These are phyloP conservation scores for Sinocyclocheilus maitianheensis DNA, from an alignment of 2,113 vertebrate species.

Conservation along the genomic window DNA sequence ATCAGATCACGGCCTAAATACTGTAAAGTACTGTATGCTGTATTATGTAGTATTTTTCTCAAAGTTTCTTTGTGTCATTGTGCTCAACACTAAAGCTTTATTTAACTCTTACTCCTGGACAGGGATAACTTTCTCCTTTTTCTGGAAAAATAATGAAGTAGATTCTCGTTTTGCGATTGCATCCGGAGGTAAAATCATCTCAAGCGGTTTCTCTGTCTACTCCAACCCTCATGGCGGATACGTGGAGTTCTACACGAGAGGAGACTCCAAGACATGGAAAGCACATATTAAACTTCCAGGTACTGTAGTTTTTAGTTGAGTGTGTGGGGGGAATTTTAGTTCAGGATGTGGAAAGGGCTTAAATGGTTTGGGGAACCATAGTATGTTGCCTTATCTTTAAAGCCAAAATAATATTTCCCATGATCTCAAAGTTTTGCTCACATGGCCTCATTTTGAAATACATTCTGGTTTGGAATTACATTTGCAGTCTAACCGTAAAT, in stretches of 20 bases:
- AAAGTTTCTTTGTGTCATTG: neutral
- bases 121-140: conserved; percentile 97
- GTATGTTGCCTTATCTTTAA: neutral
- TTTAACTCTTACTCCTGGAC: conserved; percentile 32
- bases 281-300: conserved; percentile 87
- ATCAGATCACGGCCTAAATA: neutral
- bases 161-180: conserved; percentile 73
- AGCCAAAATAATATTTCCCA: conserved; percentile 19
- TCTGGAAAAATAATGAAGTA: conserved; percentile 89
- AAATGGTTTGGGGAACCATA: neutral
- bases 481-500: conserved; percentile 51
- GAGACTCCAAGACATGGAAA: conserved; percentile 85
- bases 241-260: conserved; percentile 86
- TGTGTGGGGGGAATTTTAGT: neutral
- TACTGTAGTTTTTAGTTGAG: conserved; percentile 58
- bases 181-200: conserved; percentile 87
- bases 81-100: neutral
- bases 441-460: conserved; percentile 37
- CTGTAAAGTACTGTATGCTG: neutral
- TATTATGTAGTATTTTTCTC: neutral
- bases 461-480: conserved; percentile 16
- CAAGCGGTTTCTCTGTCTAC: conserved; percentile 89
- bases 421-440: conserved; percentile 9
- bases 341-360: neutral
- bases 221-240: conserved; percentile 80